A percentile compares a stretch with the other conserved stretches of the same genome.
phyloP scores from a whole-genome alignment of 1,140 invertebrate species.

The Pseudomyrmex concolor region DNA sequence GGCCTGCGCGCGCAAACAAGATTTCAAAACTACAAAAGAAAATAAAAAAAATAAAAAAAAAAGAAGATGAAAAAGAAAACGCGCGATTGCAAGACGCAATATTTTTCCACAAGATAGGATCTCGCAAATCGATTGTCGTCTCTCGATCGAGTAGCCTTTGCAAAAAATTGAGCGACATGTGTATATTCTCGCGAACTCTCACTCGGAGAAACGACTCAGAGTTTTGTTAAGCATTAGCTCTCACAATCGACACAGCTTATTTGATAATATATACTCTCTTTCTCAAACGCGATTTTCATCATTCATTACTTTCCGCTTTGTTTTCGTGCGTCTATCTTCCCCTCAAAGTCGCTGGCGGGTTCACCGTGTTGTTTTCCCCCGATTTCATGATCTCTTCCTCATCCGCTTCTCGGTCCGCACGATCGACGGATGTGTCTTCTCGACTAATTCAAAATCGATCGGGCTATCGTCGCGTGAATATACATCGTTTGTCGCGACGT shows the following conservation, averaged over 20 bases:
- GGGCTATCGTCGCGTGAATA: background rate
- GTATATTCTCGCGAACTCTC: background rate
- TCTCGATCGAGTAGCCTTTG: background rate
- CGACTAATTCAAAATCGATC: background rate
- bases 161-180: background rate
- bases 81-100: constrained; percentile 4
- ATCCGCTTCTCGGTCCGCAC: background rate
- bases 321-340: constrained; percentile 76
- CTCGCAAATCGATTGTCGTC: background rate
- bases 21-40: too few relatives aligned
- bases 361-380: constrained; percentile 48
- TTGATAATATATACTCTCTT: constrained; percentile 56
- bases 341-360: constrained; percentile 80
- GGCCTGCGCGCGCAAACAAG: constrained; percentile 27
- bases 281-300: constrained; percentile 64
- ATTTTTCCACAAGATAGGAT: too few relatives aligned
- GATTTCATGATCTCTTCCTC: constrained; percentile 26
- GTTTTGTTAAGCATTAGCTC: constrained; percentile 69
- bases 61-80: background rate
- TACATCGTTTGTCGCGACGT: background rate
- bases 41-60: too few relatives aligned
- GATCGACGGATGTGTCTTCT: constrained; percentile 28
- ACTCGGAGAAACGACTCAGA: constrained; percentile 66
- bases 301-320: constrained; percentile 72
- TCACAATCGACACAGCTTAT: constrained; percentile 70